Evolutionary conservation across 2,888 invertebrate genomes (phyloP), one percentile per base, ranked within the genome.

Genomic region (Eupelmus urozonus): DNA sequence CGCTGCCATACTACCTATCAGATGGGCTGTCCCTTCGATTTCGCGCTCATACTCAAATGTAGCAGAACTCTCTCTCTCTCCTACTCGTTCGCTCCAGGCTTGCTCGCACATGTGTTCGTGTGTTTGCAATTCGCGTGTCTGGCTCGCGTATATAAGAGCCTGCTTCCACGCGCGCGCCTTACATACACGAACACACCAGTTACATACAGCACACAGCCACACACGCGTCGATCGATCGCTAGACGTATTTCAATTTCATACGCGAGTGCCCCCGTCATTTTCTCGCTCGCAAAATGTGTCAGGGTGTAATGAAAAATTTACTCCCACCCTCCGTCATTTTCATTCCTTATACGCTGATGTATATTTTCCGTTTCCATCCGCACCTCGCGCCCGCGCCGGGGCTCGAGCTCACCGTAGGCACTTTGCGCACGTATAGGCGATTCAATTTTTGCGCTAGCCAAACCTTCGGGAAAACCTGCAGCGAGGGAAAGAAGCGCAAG

Each of bases 171-270:
- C n/a, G n/a, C n/a, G n/a, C n/a, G n/a, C n/a, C n/a, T 3, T 53
- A 53, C 2, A 53, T 7, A 13, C 7, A 45, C 29, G 29, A 27
- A 40, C 9, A 2, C 16, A 3, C 49, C 3, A 20, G 16, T 13
- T 9, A 34, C 63, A n/a, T 23, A 16, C 13, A 13, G 34, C 49
- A 49, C 11, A 2, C 16, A 34, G 53, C 53, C 66, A 34, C 34
- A 40, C 23, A 51, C 27, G 23, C 34, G 2, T 65, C 51, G 5
- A 20, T 82, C 84, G 84, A 85, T 85, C 85, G 85, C 82, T 81
- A 82, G 84, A 83, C 84, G 84, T 83, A 85, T 86, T 87, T 87
- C 87, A 87, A 87, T 87, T 87, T 87, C 85, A 86, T 85, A 85
- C 82, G 81, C 84, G 85, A 84, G 81, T 81, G 85, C 83, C 74